Evolutionary conservation across 1,140 invertebrate genomes (phyloP).

Genomic region (Drosophila mauritiana): DNA sequence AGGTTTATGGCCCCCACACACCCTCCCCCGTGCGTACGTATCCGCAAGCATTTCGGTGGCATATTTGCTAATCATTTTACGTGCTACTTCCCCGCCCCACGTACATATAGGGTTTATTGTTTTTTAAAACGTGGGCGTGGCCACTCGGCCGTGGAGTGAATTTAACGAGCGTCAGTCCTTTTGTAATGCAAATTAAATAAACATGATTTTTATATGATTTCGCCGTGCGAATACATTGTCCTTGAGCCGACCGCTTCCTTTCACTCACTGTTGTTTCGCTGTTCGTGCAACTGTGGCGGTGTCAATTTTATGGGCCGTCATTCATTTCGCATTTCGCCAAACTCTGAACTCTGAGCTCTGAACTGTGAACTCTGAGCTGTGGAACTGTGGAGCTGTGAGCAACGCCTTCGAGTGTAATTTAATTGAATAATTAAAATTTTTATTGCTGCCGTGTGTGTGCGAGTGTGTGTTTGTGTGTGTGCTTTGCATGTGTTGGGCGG

Average conservation of each 20-base stretch:
- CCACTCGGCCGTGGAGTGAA: slow-evolving; percentile 33
- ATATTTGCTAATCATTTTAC: slow-evolving; percentile 79
- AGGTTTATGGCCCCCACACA: slow-evolving; percentile 18
- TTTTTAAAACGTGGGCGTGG: slow-evolving; percentile 72
- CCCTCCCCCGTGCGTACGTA: no score
- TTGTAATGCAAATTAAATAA: slow-evolving; percentile 82
- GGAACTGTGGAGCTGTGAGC: slow-evolving; percentile 16
- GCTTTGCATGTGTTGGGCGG: not conserved
- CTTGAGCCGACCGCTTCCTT: not conserved
- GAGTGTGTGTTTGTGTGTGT: slow-evolving; percentile 25
- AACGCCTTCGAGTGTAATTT: slow-evolving; percentile 80
- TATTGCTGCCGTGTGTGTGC: slow-evolving; percentile 60
- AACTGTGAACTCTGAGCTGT: not conserved
- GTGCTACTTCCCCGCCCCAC: slow-evolving; percentile 8
- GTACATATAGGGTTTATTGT: slow-evolving; percentile 61
- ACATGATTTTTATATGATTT: slow-evolving; percentile 81
- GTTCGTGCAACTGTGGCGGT: slow-evolving; percentile 56
- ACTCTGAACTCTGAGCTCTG: slow-evolving; percentile 28
- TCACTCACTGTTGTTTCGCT: not conserved
- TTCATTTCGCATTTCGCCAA: slow-evolving; percentile 70
- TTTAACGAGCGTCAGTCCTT: slow-evolving; percentile 61
- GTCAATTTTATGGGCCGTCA: slow-evolving; percentile 80
- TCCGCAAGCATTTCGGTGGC: slow-evolving; percentile 43
- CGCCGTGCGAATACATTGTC: slow-evolving; percentile 18
- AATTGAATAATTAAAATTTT: slow-evolving; percentile 83